phyloP scores from a whole-genome alignment of 1,140 invertebrate genomes.

The Eulimnadia texana region DNA sequence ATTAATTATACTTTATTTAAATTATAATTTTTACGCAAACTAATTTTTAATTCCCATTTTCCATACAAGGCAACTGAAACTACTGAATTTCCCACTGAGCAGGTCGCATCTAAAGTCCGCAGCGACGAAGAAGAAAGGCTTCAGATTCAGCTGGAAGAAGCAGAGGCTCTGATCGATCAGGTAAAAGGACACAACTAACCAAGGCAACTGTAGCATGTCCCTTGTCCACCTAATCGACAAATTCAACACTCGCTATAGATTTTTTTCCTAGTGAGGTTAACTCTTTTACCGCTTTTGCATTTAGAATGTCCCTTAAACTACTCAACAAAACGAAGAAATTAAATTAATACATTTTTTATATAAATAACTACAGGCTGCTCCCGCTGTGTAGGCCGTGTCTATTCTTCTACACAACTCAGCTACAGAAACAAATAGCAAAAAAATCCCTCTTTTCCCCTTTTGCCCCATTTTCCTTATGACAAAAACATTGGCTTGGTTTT shows the following conservation, averaged over 20 bases:
- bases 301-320: too few species aligned
- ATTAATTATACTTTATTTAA: too few species aligned
- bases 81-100: not conserved
- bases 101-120: not conserved
- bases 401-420: not conserved
- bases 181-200: not conserved
- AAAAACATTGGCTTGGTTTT: not conserved
- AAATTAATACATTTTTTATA: too few species aligned
- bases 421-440: not conserved
- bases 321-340: too few species aligned
- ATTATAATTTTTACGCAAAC: too few species aligned
- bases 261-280: too few species aligned
- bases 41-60: too few species aligned
- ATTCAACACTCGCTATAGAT: too few species aligned
- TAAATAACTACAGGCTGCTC: slow-evolving; percentile 3
- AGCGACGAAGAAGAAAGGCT: not conserved
- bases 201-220: too few species aligned
- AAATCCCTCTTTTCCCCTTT: not conserved
- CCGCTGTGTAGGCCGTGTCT: not conserved
- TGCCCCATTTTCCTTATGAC: not conserved
- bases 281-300: too few species aligned
- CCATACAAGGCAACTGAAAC: too few species aligned
- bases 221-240: too few species aligned
- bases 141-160: not conserved
- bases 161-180: not conserved